Evolutionary conservation across 2,797 vertebrate species (phyloP), one percentile per base, ranked within the genome.

Genomic region (Muraenolepis orangiensis): DNA sequence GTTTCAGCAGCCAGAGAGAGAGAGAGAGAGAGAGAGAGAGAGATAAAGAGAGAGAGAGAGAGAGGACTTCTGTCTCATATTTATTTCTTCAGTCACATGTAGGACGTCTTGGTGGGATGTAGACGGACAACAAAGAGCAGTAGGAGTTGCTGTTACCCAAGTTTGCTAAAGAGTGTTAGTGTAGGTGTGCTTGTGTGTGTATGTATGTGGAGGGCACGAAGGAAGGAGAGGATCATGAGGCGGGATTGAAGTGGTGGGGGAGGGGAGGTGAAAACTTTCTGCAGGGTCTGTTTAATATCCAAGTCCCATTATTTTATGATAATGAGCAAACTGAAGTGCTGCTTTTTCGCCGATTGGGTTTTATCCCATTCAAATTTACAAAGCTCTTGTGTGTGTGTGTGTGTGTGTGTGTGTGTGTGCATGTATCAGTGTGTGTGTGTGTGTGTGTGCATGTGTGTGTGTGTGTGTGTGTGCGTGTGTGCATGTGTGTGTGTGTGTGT

Each of bases 301-400:
- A 77, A 77, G 80, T 85, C 86, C 88, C 85, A 89, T 93, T 94
- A 93, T 92, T 91, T 93, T 90, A 94, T 90, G 91, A 92, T 92
- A 93, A 94, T 91, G 85, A 92, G 86, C 79, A 83, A 89, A 89
- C 79, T 18, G 66, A 72, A 57, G 70, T 82, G 82, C 76, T 74
- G 73, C 71, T 57, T 57, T 57, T 83, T 81, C 85, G 78, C 79
- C 66, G 76, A 89, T 80, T 89, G 80, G 68, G 82, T 51, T 51
- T 51, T 51, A 57, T 57, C 51, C 51, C 51, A 74, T 87, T 75
- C 79, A 30, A 87, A 75, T 42, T 31, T 75, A 88, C 72, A 79
- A 78, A 87, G 70, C 74, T 51, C 18, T 20, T n/a, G n/a, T n/a
- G 16, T 57, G 16, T 51, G 42, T 51, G 18, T 51, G 42, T 51